Conservation (phyloP, 2,797 vertebrate species). For the Lycodopsis pacificus region DNA sequence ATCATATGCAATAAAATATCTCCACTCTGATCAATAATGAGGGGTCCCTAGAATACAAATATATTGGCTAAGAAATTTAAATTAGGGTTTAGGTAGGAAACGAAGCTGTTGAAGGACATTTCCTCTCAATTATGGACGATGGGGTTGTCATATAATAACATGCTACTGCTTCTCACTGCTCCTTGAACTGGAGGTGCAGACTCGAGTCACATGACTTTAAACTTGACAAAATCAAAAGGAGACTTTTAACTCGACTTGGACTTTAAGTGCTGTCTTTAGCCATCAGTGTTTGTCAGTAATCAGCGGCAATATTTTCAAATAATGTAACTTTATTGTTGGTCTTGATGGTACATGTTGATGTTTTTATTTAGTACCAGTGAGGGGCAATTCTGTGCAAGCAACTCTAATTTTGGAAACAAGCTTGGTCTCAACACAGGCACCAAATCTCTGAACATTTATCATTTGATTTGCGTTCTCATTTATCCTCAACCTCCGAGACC, state of each 20-base stretch:
- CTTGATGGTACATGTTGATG: not conserved
- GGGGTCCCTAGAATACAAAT: not conserved
- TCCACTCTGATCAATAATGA: not conserved
- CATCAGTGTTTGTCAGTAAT: not conserved
- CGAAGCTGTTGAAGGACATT: not conserved
- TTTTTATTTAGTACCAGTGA: conserved; percentile 52
- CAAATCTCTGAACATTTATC: conserved; percentile 58
- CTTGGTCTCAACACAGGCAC: conserved; percentile 35
- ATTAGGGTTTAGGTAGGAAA: not conserved
- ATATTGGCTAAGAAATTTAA: not conserved
- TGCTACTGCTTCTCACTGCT: not conserved
- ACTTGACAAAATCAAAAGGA: not conserved
- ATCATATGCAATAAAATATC: not conserved
- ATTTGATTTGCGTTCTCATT: conserved; percentile 61
- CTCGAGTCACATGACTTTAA: not conserved
- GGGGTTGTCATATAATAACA: not conserved
- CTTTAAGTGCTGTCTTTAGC: not conserved
- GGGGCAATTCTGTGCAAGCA: conserved; percentile 35
- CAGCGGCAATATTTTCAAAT: not conserved
- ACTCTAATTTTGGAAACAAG: conserved; percentile 45
- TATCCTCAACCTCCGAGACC: conserved; percentile 54
- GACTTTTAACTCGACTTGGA: too few species aligned
- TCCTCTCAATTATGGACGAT: not conserved
- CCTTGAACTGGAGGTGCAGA: not conserved
- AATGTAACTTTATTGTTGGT: not conserved